Evolutionary conservation across 2,888 invertebrate genomes (phyloP), one percentile per base, ranked within the genome.

Genomic region (Cheilosia vernalis): DNA sequence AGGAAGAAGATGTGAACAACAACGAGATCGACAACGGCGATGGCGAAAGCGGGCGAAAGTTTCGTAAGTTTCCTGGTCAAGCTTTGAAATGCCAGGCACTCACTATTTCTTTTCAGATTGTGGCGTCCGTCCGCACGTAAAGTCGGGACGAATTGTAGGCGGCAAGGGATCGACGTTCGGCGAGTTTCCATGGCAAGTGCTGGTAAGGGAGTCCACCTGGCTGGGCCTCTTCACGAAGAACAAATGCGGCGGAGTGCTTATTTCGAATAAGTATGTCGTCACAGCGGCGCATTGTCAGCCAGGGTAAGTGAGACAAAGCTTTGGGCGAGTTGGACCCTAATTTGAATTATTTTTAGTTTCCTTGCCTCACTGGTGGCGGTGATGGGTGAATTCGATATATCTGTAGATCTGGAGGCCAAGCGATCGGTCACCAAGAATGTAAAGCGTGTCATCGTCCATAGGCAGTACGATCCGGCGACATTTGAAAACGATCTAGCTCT

Each of bases 271-370:
- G 91, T 98, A 95, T 90, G 97, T 98, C 4, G 95, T 98, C 79
- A 98, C 98, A 0, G 98, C 98, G 0, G 98, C 98, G 0, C 98
- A 98, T 94, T 98, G 98, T 92, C 98, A 98, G 91, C 98, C 98
- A 53, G 97, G 98, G 96, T 97, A 91, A 89, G 90, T 87, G 1
- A 0, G 9, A 17, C 0, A 3, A 2, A 1, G 24, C 30, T 42
- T 4, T 10, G 0, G 19, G 27, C 30, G 44, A 15, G 6, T 44
- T 72, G 19, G 33, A 4, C 51, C 9, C 2, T 61, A 4, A 53
- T 30, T 2, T 44, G 1, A 47, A n/a, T 2, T 17, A 1, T 66
- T 79, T 72, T 10, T 63, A 92, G 96, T 49, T 98, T 98, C 93
- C 93, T 98, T 76, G 98, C 98, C 0, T 97, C 97, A 0, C 92